phyloP scores from a whole-genome alignment of 2,797 vertebrate genomes.

The Pachyuromys duprasi region DNA sequence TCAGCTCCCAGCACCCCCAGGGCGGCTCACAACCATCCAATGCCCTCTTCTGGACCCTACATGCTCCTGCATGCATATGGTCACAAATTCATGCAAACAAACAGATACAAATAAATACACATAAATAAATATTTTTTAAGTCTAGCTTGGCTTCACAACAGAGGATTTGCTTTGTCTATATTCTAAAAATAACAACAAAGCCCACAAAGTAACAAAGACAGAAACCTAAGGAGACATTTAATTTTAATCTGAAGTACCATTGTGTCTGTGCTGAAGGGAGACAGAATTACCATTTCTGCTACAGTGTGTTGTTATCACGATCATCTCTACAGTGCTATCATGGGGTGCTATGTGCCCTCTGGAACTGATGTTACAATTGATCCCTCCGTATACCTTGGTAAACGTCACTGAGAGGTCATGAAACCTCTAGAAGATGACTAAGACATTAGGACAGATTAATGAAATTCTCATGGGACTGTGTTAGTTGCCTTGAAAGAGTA shows the following conservation, averaged over 20 bases:
- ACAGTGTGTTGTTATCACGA: too few species aligned
- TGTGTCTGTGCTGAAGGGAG: background rate
- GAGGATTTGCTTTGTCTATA: background rate
- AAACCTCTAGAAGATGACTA: background rate
- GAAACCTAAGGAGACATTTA: background rate
- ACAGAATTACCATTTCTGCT: background rate
- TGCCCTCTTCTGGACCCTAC: background rate
- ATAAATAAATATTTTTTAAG: background rate
- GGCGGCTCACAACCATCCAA: background rate
- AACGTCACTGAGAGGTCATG: background rate
- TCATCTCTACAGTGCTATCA: fast-evolving
- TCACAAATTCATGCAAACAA: background rate
- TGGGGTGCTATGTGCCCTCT: background rate
- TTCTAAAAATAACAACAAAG: background rate
- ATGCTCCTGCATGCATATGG: background rate
- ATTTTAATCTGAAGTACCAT: background rate
- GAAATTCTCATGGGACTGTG: background rate
- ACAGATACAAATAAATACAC: background rate
- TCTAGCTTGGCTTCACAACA: background rate
- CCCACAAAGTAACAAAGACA: background rate
- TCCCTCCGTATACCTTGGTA: background rate
- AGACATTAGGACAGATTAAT: background rate
- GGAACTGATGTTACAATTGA: background rate
- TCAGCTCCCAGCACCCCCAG: background rate
- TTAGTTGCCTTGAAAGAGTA: background rate